Evolutionary conservation across 2,797 vertebrate genomes (phyloP).

Genomic region (Caiman crocodilus): DNA sequence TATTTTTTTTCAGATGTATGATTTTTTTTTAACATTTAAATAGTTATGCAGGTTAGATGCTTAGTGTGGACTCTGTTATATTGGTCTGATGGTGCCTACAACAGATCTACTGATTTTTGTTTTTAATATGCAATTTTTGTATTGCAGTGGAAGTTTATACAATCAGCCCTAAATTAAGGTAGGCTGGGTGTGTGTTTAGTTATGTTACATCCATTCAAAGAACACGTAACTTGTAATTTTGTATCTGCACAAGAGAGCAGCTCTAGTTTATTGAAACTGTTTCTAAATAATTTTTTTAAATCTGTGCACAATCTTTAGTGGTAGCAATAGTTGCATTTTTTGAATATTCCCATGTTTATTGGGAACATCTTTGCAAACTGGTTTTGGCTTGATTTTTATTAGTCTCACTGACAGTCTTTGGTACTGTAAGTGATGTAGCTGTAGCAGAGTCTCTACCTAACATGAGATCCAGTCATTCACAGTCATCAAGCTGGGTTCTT

Average conservation of each 20-base stretch:
- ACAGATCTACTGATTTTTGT: not conserved
- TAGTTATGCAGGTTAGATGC: too few species aligned
- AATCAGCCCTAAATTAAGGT: slow-evolving; percentile 16
- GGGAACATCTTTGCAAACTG: not conserved
- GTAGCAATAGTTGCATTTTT: not conserved
- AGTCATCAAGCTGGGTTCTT: too few species aligned
- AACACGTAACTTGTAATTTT: not conserved
- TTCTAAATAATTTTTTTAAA: not conserved
- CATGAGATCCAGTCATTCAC: not conserved
- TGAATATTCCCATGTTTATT: not conserved
- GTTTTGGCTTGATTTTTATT: not conserved
- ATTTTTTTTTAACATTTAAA: too few species aligned
- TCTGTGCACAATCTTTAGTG: not conserved
- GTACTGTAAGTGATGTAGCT: not conserved
- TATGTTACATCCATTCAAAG: slow-evolving; percentile 55
- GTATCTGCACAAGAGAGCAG: slow-evolving; percentile 11
- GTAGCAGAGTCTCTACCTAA: not conserved
- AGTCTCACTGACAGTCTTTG: not conserved
- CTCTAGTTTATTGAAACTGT: not conserved
- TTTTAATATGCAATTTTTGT: too few species aligned
- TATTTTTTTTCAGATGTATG: too few species aligned
- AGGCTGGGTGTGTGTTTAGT: slow-evolving; percentile 30
- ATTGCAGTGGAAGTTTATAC: too few species aligned
- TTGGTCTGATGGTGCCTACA: slow-evolving; percentile 9
- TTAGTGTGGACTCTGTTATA: not conserved